These are phyloP conservation scores for Drosophila micromelanica DNA, from an alignment of 1,140 invertebrate genomes.

Conservation along the genomic window DNA sequence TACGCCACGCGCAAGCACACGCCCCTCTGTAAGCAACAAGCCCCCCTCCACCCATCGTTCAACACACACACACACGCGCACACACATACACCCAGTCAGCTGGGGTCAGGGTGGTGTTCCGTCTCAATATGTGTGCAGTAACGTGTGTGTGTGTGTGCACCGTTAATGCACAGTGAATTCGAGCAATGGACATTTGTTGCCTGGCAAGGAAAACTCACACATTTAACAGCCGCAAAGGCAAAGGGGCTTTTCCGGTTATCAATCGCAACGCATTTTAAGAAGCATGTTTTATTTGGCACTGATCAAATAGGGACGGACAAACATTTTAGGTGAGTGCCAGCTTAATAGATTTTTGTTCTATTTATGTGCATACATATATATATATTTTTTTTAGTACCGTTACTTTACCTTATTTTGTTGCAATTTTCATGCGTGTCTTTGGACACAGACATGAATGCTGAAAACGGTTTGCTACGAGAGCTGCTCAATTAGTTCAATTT, in stretches of 20 bases:
- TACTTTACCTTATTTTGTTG: background rate
- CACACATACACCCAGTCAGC: constrained; percentile 3
- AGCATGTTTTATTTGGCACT: constrained; percentile 80
- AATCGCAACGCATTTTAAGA: constrained; percentile 43
- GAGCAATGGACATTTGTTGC: constrained; percentile 37
- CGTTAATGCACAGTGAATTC: constrained; percentile 27
- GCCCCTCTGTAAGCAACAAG: constrained; percentile 48
- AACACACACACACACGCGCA: background rate
- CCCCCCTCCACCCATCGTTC: background rate
- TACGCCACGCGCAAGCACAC: constrained; percentile 64
- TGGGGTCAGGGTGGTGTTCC: constrained; percentile 3
- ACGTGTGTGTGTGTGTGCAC: constrained; percentile 15
- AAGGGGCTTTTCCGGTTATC: background rate
- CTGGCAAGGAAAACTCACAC: constrained; percentile 2
- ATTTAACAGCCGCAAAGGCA: background rate
- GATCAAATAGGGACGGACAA: constrained; percentile 74
- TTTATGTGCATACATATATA: background rate
- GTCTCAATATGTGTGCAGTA: constrained; percentile 2
- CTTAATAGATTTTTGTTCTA: background rate
- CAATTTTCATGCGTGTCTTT: constrained; percentile 29
- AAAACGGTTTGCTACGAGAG: too few species aligned
- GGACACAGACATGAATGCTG: constrained; percentile 6
- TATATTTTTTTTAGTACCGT: background rate
- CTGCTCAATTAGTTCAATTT: constrained; percentile 74
- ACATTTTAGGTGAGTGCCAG: constrained; percentile 62